Base-by-base conservation (phyloP, 2,888 invertebrate species). In the Steinernema carpocapsae region DNA sequence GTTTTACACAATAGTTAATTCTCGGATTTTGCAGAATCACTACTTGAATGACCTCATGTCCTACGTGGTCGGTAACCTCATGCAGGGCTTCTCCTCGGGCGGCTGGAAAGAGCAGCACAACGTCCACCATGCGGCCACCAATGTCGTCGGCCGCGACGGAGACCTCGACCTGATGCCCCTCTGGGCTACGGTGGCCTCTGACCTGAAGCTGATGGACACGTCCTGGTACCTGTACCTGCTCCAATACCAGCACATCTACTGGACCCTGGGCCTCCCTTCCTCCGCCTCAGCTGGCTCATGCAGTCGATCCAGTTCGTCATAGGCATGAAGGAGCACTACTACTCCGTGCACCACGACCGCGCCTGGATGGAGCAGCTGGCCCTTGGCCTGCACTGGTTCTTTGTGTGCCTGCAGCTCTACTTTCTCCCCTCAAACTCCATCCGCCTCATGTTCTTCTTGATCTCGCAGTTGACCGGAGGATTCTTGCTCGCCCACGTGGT, bases 71-170 rank as follows among this genome's bases (percentile, higher is more conserved):
- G 86, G 86, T 43, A 84, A 86, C 75, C 77, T 86, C 70, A 75
- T 86, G 70, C 85, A 86, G 77, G 86, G 86, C 12, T 86, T 86
- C 78, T 85, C 85, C 12, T 81, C 85, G 0, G 81, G 81, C 12
- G 86, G 85, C 7, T 86, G 86, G 86, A 86, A 86, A 74, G 83
- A 86, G 72, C 85, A 84, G 70, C 85, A 84, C 80, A 85, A 85
- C 71, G 77, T 78, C 43, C 86, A 86, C 73, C 86, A 86, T 72
- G 86, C 86, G 12, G 86, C 86, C 14, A 87, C 86, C 10, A 86
- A 86, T 75, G 86, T 83, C 10, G 78, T 83, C 24, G 82, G 84
- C 42, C 73, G 85, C 48, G 86, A 86, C 73, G 86, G 86, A 17
- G 86, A 86, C 75, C 79, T 86, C 45, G 86, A 86, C 72, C 76